phyloP scores from a whole-genome alignment of 92 coral and sea anemone species.

The Diadumene lineata region DNA sequence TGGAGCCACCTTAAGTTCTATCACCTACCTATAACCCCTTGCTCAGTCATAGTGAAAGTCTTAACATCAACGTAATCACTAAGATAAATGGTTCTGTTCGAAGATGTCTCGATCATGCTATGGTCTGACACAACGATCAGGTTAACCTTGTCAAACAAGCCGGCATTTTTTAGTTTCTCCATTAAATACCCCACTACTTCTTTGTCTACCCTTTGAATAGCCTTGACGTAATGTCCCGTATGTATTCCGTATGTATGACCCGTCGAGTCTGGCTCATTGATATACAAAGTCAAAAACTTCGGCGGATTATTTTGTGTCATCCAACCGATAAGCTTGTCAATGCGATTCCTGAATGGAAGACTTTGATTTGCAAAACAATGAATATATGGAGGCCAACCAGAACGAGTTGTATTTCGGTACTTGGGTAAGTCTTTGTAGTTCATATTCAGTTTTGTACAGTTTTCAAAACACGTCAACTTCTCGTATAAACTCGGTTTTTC shows the following conservation, averaged over 20 bases:
- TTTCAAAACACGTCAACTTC: constrained; percentile 48
- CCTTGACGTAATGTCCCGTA: constrained; percentile 49
- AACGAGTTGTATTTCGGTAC: constrained; percentile 46
- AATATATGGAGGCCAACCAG: constrained; percentile 67
- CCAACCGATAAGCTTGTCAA: constrained; percentile 77
- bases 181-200: constrained; percentile 83
- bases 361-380: constrained; percentile 66
- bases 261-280: constrained; percentile 59
- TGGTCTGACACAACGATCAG: constrained; percentile 83
- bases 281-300: constrained; percentile 66
- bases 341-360: constrained; percentile 52
- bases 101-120: constrained; percentile 79
- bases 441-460: constrained; percentile 49
- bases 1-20: neutral
- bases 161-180: constrained; percentile 58
- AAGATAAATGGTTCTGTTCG: constrained; percentile 60
- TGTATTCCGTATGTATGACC: constrained; percentile 73
- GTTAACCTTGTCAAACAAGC: constrained; percentile 73
- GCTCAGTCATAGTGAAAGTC: constrained; percentile 48
- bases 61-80: constrained; percentile 55
- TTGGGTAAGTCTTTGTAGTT: constrained; percentile 39
- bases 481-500: constrained; percentile 70
- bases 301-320: constrained; percentile 67
- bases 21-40: constrained; percentile 43
- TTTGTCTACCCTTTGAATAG: constrained; percentile 62